phyloP scores from a whole-genome alignment of 2,888 invertebrate species.

The Nephrotoma flavescens region DNA sequence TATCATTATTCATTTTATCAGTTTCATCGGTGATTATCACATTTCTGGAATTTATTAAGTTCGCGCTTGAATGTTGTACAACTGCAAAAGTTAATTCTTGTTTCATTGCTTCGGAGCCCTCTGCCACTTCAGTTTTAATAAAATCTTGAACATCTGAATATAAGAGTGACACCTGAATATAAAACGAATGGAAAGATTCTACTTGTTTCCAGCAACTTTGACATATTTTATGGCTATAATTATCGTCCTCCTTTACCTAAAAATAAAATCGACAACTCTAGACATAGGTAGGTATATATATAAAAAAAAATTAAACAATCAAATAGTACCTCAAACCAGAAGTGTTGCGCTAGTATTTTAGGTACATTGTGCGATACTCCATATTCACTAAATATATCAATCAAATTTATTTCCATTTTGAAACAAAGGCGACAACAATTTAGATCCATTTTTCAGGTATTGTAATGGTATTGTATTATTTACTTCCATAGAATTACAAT shows the following conservation, averaged over 20 bases:
- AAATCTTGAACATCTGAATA: background rate
- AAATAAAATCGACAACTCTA: background rate
- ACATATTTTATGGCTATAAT: slow-evolving; percentile 25
- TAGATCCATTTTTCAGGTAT: background rate
- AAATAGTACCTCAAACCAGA: slow-evolving; percentile 28
- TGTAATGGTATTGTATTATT: no score
- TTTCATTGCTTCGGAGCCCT: background rate
- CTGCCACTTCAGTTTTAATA: background rate
- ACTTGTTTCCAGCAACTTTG: slow-evolving; percentile 24
- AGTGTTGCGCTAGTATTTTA: slow-evolving; percentile 22
- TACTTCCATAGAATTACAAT: no score
- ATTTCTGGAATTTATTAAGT: background rate
- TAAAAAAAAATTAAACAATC: slow-evolving; percentile 8
- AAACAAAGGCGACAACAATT: background rate
- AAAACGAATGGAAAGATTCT: slow-evolving; percentile 25
- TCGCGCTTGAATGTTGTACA: background rate
- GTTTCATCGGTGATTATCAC: background rate
- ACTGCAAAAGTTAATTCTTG: background rate
- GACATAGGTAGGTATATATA: background rate
- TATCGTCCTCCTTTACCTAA: slow-evolving; percentile 23
- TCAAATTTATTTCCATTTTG: background rate
- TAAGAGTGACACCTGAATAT: slow-evolving; percentile 19
- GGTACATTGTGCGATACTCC: slow-evolving; percentile 23
- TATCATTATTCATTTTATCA: background rate
- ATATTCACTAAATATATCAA: slow-evolving; percentile 21